phyloP scores from a whole-genome alignment of 1,140 invertebrate species.

The Orius insidiosus region DNA sequence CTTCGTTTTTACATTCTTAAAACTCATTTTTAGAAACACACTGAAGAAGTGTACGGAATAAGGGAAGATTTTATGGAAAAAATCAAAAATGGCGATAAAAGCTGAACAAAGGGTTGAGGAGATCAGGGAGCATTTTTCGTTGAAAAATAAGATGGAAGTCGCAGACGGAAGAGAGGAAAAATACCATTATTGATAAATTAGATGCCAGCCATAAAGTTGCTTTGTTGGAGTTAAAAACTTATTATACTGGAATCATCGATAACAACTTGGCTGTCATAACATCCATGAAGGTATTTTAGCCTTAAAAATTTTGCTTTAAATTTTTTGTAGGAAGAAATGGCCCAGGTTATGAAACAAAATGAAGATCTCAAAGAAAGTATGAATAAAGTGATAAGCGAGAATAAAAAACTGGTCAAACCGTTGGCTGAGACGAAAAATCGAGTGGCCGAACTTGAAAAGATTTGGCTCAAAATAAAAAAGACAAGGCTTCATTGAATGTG shows the following conservation, averaged over 20 bases:
- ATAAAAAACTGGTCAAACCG: conserved; percentile 50
- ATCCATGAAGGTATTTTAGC: conserved; percentile 52
- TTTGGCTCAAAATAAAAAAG: conserved; percentile 63
- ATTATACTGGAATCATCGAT: conserved; percentile 83
- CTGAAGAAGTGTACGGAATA: conserved; percentile 44
- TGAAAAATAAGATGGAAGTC: conserved; percentile 59
- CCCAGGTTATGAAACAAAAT: conserved; percentile 60
- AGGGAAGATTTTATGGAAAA: conserved; percentile 55
- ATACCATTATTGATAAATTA: conserved; percentile 61
- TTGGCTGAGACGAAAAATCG: conserved; percentile 49
- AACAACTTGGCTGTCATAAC: conserved; percentile 76
- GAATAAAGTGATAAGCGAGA: conserved; percentile 44
- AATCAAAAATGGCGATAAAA: conserved; percentile 53
- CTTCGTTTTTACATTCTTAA: too few relatives aligned
- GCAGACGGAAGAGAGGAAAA: conserved; percentile 77
- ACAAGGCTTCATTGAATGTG: conserved; percentile 42
- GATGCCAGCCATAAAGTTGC: conserved; percentile 69
- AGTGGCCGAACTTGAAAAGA: conserved; percentile 49
- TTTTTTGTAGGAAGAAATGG: conserved; percentile 55
- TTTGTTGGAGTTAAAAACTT: conserved; percentile 76
- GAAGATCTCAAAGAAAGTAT: conserved; percentile 55
- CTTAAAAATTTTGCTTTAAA: neutral
- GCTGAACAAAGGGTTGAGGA: conserved; percentile 60
- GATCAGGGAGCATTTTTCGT: conserved; percentile 52
- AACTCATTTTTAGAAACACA: conserved; percentile 28